Conservation (phyloP, 2,113 vertebrate genomes). For the Machaerirhynchus nigripectus region DNA sequence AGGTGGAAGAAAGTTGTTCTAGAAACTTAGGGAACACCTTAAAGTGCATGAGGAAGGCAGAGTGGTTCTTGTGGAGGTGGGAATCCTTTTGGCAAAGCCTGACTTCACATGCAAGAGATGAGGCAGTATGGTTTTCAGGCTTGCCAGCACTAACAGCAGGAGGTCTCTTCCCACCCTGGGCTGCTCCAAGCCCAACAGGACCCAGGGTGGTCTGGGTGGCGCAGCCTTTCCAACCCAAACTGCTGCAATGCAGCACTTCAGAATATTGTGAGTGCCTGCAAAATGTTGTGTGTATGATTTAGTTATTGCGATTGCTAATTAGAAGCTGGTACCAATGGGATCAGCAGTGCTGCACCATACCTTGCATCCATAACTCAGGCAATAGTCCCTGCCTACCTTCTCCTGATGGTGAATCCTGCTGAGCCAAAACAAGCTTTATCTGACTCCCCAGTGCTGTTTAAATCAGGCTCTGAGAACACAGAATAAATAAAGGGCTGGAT, state of each 20-base stretch:
- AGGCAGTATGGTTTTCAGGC: background rate
- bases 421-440: background rate
- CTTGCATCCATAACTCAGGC: background rate
- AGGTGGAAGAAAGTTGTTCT: background rate
- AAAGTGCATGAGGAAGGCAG: background rate
- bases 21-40: background rate
- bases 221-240: background rate
- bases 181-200: accelerated
- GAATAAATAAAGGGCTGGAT: background rate
- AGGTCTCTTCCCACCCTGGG: background rate
- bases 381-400: background rate
- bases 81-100: background rate
- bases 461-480: background rate
- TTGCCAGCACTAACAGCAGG: background rate
- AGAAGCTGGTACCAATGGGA: background rate
- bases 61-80: background rate
- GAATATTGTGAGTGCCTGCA: background rate
- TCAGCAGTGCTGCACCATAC: background rate
- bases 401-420: accelerated
- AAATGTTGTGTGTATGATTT: background rate
- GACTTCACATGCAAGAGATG: background rate
- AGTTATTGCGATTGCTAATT: background rate
- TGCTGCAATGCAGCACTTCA: background rate
- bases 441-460: background rate
- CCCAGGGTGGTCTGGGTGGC: background rate